Conservation (phyloP, 1,140 invertebrate species). For the Drosophila grimshawi region DNA sequence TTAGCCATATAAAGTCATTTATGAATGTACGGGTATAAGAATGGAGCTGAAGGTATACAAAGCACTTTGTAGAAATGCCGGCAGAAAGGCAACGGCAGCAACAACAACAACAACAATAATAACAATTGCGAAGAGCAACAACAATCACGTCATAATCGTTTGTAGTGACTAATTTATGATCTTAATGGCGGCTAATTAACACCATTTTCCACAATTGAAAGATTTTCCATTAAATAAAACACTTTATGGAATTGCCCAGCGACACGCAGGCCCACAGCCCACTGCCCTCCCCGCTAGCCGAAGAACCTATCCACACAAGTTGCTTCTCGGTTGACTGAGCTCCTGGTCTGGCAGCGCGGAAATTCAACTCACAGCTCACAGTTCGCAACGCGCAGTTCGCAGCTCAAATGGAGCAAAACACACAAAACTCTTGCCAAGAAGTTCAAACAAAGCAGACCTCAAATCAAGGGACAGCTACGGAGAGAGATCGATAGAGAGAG, state of each 20-base stretch:
- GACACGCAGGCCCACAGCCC: slow-evolving; percentile 60
- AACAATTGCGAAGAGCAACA: slow-evolving; percentile 24
- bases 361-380: slow-evolving; percentile 43
- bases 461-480: slow-evolving; percentile 54
- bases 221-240: slow-evolving; percentile 84
- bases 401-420: slow-evolving; percentile 80
- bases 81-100: slow-evolving; percentile 36
- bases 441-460: slow-evolving; percentile 76
- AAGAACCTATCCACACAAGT: slow-evolving; percentile 17
- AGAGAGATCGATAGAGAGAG: not conserved
- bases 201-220: slow-evolving; percentile 83
- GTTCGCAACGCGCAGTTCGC: slow-evolving; percentile 50
- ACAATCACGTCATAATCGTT: slow-evolving; percentile 81
- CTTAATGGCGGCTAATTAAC: slow-evolving; percentile 82
- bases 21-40: slow-evolving; percentile 17
- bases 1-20: slow-evolving; percentile 62
- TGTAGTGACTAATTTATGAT: slow-evolving; percentile 82
- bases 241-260: slow-evolving; percentile 80
- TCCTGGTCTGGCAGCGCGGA: slow-evolving; percentile 38
- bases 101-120: slow-evolving; percentile 13
- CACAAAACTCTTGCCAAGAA: slow-evolving; percentile 58
- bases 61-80: slow-evolving; percentile 65
- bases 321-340: slow-evolving; percentile 60
- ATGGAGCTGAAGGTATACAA: slow-evolving; percentile 24
- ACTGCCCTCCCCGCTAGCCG: slow-evolving; percentile 10